These are phyloP conservation scores for Abscondita cerata DNA, from an alignment of 2,888 invertebrate species.

Conservation along the genomic window DNA sequence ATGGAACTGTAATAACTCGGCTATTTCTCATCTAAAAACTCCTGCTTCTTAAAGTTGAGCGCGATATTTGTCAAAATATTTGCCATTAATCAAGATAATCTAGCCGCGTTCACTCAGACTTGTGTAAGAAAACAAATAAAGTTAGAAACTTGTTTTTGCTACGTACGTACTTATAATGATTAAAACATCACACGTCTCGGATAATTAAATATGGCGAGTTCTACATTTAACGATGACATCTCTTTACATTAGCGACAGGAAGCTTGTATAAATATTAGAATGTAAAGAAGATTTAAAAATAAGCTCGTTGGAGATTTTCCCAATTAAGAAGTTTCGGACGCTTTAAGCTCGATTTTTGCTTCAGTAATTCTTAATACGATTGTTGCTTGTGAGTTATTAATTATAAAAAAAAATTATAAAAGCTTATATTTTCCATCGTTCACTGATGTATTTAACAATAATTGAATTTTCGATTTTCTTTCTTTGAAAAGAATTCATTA, in stretches of 20 bases:
- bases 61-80: slow-evolving; percentile 58
- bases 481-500: no score
- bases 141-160: slow-evolving; percentile 46
- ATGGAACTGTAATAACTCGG: slow-evolving; percentile 14
- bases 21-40: slow-evolving; percentile 32
- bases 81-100: slow-evolving; percentile 59
- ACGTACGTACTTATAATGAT: slow-evolving; percentile 56
- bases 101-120: slow-evolving; percentile 51
- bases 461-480: no score
- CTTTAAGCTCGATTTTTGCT: slow-evolving; percentile 29
- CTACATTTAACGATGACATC: slow-evolving; percentile 17
- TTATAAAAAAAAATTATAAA: slow-evolving; percentile 21
- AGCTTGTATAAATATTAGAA: slow-evolving; percentile 34
- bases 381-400: slow-evolving; percentile 32
- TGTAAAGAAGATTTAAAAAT: slow-evolving; percentile 36
- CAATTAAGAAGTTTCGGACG: slow-evolving; percentile 43
- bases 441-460: no score
- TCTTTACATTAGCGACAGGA: slow-evolving; percentile 14
- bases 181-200: slow-evolving; percentile 55
- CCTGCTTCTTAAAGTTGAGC: slow-evolving; percentile 32
- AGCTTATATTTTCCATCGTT: neutral
- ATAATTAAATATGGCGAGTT: slow-evolving; percentile 53
- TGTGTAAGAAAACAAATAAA: slow-evolving; percentile 56
- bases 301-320: slow-evolving; percentile 43
- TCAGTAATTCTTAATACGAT: slow-evolving; percentile 32